Evolutionary conservation across 2,888 invertebrate species (phyloP), one percentile per base, ranked within the genome.

Genomic region (Drosophila sordidula): DNA sequence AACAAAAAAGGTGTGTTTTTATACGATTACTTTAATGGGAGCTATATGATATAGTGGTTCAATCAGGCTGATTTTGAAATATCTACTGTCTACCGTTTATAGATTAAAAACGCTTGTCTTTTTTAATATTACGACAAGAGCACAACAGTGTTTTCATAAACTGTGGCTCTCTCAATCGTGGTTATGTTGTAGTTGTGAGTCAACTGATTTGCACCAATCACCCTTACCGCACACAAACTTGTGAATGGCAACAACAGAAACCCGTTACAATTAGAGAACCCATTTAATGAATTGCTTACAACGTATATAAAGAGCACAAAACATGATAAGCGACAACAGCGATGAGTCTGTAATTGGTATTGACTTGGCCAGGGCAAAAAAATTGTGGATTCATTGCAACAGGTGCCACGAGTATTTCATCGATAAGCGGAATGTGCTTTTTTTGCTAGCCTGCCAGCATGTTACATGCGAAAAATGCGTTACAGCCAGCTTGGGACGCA

Each of bases 321-420:
- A 39, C 1, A 34, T 59, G 58, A 12, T 14, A 6, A 8, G 4
- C 2, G 18, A 14, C 1, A 29, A 8, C 3, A 12, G 6, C 3
- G 9, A n/a, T 1, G 11, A 14, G 0, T 0, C 18, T 3, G 11
- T n/a, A 8, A 11, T 39, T 12, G 0, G 3, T 9, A 45, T 62
- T 1, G 46, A 61, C 38, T 38, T 14, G 6, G 18, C 6, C 1
- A 61, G 6, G 0, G 45, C 46, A 0, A 67, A 18, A 12, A 78
- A 80, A 51, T 62, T 83, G 38, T 91, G 91, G 91, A 90, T 91
- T 2, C 92, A 91, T 54, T 91, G 91, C 71, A 91, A 92, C 52
- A 45, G 45, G 8, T 91, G 91, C 45, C 88, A 70, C 42, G 80
- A 72, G 12, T 79, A 71, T 14, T 91, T 75, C 47, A 49, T 78